Percentiles rank a stretch among this genome's conserved stretches.
These are phyloP conservation scores for Benthosema pterotum DNA, from an alignment of 2,797 vertebrate species.

Conservation along the genomic window DNA sequence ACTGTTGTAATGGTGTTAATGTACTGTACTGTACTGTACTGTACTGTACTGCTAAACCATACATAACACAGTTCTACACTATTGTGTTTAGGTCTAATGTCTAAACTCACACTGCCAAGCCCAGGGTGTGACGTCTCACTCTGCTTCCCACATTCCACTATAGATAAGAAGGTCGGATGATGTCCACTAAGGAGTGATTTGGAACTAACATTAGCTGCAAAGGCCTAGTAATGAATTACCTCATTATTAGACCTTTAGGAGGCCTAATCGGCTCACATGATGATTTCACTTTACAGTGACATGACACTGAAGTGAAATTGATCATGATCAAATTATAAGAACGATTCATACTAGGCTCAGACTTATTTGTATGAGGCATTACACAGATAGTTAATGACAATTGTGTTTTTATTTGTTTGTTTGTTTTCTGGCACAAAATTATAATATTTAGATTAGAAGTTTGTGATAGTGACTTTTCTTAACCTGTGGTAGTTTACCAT, in stretches of 20 bases:
- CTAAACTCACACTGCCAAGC: constrained; percentile 73
- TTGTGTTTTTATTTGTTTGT: constrained; percentile 3
- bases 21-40: no score
- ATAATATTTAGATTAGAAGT: constrained; percentile 3
- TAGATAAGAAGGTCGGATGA: constrained; percentile 22
- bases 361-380: not conserved
- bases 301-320: not conserved
- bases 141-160: constrained; percentile 72
- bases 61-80: constrained; percentile 40
- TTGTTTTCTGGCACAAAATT: constrained; percentile 19
- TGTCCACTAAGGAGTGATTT: not conserved
- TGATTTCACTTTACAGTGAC: no score
- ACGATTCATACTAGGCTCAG: not conserved
- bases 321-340: not conserved
- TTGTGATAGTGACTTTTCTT: constrained; percentile 10
- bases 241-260: no score
- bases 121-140: constrained; percentile 59
- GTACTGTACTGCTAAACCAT: constrained; percentile 29
- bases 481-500: no score
- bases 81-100: constrained; percentile 48
- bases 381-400: not conserved
- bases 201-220: not conserved
- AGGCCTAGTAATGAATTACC: no score
- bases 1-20: constrained; percentile 30
- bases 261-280: no score